Evolutionary conservation across 2,888 invertebrate genomes (phyloP).

Genomic region (Cerceris rybyensis): DNA sequence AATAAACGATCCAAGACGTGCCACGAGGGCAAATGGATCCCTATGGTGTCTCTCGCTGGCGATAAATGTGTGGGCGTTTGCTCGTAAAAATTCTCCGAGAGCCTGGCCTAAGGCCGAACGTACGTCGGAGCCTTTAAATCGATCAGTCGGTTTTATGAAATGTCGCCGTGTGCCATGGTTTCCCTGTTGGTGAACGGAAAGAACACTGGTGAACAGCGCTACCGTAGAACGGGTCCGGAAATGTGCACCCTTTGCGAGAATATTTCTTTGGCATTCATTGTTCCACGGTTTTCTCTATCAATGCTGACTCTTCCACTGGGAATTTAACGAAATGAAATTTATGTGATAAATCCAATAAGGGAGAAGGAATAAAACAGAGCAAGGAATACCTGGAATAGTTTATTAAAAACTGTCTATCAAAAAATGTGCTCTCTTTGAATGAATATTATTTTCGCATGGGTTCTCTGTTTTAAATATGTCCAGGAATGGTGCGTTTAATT

Average conservation of each 20-base stretch:
- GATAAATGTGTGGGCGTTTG: slow-evolving; percentile 3
- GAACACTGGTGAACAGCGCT: neutral
- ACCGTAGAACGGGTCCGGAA: neutral
- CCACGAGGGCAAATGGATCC: neutral
- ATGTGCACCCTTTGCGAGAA: neutral
- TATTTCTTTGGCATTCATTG: neutral
- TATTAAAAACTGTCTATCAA: no score
- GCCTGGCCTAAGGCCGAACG: neutral
- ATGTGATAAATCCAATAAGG: no score
- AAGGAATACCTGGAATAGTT: no score
- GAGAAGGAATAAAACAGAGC: no score
- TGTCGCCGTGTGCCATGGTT: slow-evolving; percentile 2
- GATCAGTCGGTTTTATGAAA: slow-evolving; percentile 13
- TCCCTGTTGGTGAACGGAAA: neutral
- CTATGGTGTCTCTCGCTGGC: neutral
- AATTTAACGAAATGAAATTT: no score
- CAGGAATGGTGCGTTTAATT: no score
- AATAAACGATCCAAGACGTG: neutral
- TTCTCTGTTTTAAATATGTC: no score
- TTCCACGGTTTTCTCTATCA: no score
- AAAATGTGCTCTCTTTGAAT: no score
- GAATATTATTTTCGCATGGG: no score
- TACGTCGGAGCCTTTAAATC: slow-evolving; percentile 3
- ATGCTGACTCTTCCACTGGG: no score
- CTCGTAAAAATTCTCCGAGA: slow-evolving; percentile 14